Conservation (phyloP, 2,797 vertebrate species). For the Pyrocephalus nanus region DNA sequence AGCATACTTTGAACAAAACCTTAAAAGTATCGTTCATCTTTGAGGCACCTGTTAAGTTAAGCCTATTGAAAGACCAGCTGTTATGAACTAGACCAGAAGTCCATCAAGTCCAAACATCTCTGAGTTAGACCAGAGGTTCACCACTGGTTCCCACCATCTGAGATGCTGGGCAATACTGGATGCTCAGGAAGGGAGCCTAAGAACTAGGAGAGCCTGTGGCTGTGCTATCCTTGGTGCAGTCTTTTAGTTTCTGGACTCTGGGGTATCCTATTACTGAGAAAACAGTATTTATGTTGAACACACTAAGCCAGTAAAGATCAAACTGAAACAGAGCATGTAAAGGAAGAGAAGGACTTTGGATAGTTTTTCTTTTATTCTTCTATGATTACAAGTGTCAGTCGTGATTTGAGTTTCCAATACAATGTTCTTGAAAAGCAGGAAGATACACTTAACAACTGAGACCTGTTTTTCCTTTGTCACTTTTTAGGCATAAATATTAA, state of each 20-base stretch:
- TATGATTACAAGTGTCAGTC: background rate
- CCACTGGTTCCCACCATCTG: rapidly evolving
- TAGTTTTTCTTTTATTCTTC: background rate
- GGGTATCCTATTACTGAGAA: background rate
- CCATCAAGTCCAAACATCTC: background rate
- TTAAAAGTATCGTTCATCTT: background rate
- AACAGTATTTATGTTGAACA: background rate
- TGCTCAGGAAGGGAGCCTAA: background rate
- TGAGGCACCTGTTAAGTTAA: background rate
- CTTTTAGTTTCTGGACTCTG: background rate
- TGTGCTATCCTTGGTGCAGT: background rate
- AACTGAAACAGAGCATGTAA: background rate
- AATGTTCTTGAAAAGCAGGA: background rate
- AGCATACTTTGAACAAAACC: background rate
- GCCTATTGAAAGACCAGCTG: background rate
- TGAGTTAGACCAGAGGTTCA: background rate
- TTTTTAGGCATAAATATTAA: constrained; percentile 1
- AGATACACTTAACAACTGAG: background rate
- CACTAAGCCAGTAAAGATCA: background rate
- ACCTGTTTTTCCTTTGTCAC: background rate
- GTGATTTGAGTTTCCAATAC: background rate
- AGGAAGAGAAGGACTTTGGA: background rate
- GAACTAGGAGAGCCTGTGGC: background rate
- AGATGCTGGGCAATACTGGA: background rate
- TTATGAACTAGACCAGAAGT: background rate